phyloP scores from a whole-genome alignment of 2,113 vertebrate genomes.

The Lasiurus cinereus region DNA sequence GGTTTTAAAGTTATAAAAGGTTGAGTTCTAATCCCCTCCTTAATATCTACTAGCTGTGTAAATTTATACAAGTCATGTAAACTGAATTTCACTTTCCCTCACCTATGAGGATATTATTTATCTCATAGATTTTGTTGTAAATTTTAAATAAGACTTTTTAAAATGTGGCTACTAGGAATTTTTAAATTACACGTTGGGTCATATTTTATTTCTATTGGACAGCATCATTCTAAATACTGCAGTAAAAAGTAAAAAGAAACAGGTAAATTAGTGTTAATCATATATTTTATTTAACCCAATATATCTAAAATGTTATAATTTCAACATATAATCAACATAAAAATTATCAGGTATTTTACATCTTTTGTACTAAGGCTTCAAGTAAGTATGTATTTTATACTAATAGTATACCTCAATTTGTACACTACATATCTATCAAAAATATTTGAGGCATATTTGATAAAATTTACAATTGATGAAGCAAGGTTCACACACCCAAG shows the following conservation, averaged over 20 bases:
- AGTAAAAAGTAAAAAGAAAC: constrained; percentile 64
- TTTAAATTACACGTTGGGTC: constrained; percentile 1
- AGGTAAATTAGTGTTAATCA: constrained; percentile 71
- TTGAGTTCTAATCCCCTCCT: background rate
- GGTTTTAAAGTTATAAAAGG: background rate
- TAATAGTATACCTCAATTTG: constrained; percentile 49
- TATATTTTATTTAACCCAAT: constrained; percentile 69
- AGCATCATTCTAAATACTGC: constrained; percentile 46
- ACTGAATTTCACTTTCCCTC: constrained; percentile 21
- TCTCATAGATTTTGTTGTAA: background rate
- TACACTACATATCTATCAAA: constrained; percentile 41
- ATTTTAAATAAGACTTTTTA: constrained; percentile 37
- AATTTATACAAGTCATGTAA: constrained; percentile 59
- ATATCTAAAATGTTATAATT: constrained; percentile 61
- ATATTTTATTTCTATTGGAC: constrained; percentile 57
- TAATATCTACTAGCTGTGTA: background rate
- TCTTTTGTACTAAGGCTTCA: constrained; percentile 42
- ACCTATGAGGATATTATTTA: background rate
- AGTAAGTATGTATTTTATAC: constrained; percentile 58
- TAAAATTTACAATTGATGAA: constrained; percentile 53
- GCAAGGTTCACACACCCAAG: constrained; percentile 30
- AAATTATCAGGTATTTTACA: constrained; percentile 57
- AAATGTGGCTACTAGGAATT: constrained; percentile 25
- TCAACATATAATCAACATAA: constrained; percentile 58
- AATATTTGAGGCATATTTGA: constrained; percentile 56